A percentile compares a stretch with the other conserved stretches of the same genome.
phyloP scores from a whole-genome alignment of 2,113 vertebrate genomes.

The Serinus canaria region DNA sequence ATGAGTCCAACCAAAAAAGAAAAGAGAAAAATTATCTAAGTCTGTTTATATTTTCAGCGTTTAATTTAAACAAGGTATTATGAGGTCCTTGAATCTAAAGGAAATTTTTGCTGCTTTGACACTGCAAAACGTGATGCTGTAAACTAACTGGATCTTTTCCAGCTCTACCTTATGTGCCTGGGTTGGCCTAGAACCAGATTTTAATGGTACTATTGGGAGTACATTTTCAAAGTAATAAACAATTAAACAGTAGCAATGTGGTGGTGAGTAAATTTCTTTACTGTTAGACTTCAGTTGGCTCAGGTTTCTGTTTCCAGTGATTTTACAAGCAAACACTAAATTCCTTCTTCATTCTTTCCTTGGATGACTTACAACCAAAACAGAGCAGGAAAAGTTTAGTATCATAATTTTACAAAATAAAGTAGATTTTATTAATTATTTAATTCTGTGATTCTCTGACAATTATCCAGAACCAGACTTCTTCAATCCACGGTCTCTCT shows the following conservation, averaged over 20 bases:
- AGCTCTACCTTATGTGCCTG: conserved; percentile 18
- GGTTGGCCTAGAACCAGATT: background rate
- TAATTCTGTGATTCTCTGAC: background rate
- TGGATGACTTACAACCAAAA: background rate
- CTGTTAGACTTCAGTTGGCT: conserved; percentile 23
- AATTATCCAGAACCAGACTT: background rate
- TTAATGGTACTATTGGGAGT: conserved; percentile 40
- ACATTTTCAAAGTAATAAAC: conserved; percentile 39
- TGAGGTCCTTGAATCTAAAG: background rate
- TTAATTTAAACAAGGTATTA: conserved; percentile 24
- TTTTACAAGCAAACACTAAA: conserved; percentile 35
- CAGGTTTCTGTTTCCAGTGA: conserved; percentile 35
- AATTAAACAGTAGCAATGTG: conserved; percentile 29
- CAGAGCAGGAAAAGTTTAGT: background rate
- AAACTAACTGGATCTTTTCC: conserved; percentile 35
- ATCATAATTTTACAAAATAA: background rate
- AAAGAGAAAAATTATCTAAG: background rate
- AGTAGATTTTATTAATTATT: background rate
- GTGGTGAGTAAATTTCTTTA: conserved; percentile 3
- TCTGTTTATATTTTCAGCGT: conserved; percentile 16
- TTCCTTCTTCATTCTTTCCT: conserved; percentile 28
- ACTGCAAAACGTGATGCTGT: conserved; percentile 7
- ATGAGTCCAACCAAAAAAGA: background rate
- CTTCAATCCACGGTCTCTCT: background rate
- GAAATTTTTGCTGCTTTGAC: conserved; percentile 23